phyloP scores from a whole-genome alignment of 1,140 invertebrate genomes.

The Oryzaephilus surinamensis region DNA sequence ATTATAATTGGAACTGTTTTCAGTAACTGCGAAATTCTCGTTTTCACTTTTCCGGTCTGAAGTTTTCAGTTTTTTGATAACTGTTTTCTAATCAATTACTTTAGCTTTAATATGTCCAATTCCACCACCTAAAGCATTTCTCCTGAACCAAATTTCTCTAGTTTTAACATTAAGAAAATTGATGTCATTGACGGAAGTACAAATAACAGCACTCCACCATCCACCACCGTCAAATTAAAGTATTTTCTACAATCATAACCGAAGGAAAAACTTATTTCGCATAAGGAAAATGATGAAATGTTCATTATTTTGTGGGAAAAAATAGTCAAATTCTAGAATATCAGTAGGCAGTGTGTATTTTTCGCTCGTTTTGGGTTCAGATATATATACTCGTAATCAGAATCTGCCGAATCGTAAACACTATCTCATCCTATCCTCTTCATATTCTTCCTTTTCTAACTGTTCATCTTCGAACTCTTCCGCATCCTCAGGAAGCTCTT shows the following conservation, averaged over 20 bases:
- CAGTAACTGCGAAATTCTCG: slow-evolving; percentile 37
- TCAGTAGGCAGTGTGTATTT: slow-evolving; percentile 26
- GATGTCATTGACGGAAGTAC: slow-evolving; percentile 70
- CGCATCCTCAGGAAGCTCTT: slow-evolving; percentile 16
- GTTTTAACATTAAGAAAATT: slow-evolving; percentile 60
- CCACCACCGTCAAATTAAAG: slow-evolving; percentile 67
- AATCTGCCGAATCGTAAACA: slow-evolving; percentile 26
- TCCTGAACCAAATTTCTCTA: slow-evolving; percentile 54
- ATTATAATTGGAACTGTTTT: slow-evolving; percentile 70
- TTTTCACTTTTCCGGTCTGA: neutral
- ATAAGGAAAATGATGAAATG: neutral
- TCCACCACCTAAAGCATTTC: slow-evolving; percentile 61
- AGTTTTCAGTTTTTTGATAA: slow-evolving; percentile 2
- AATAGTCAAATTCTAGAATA: slow-evolving; percentile 35
- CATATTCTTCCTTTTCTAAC: slow-evolving; percentile 20
- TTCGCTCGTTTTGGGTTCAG: slow-evolving; percentile 26
- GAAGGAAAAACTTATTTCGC: slow-evolving; percentile 59
- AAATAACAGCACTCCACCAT: slow-evolving; percentile 61
- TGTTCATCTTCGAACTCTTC: slow-evolving; percentile 15
- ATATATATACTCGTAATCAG: no score
- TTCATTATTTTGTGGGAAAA: slow-evolving; percentile 7
- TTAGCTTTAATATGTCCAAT: slow-evolving; percentile 66
- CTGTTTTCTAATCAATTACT: slow-evolving; percentile 24
- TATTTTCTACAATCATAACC: slow-evolving; percentile 75
- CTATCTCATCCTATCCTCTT: slow-evolving; percentile 16